These are phyloP conservation scores for Trichoplusia ni DNA, from an alignment of 1,140 invertebrate species.

Conservation along the genomic window DNA sequence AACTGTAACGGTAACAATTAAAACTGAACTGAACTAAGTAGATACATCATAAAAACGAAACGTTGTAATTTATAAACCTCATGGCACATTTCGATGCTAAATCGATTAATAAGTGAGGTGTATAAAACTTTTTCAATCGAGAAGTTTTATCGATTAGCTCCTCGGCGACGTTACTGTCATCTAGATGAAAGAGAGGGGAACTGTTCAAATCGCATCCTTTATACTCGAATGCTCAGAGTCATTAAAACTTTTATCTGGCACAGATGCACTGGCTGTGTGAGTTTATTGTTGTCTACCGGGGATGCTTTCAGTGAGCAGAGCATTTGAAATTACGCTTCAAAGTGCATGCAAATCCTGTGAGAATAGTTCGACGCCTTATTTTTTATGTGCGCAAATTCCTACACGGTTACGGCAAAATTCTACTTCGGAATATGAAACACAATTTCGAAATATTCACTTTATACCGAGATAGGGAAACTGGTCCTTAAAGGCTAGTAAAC, in stretches of 20 bases:
- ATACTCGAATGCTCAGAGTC: conserved; percentile 42
- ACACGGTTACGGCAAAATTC: not conserved
- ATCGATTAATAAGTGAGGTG: conserved; percentile 31
- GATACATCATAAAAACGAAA: not conserved
- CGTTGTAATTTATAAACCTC: conserved; percentile 16
- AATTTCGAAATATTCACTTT: not conserved
- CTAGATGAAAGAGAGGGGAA: conserved; percentile 31
- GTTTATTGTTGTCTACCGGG: conserved; percentile 45
- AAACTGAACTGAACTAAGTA: too few relatives aligned
- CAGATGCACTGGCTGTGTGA: conserved; percentile 44
- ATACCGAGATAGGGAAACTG: not conserved
- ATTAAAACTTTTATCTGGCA: conserved; percentile 59
- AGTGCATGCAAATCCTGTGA: conserved; percentile 36
- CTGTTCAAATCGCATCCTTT: conserved; percentile 35
- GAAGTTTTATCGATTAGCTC: conserved; percentile 42
- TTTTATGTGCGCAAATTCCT: conserved; percentile 10
- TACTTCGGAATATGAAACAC: not conserved
- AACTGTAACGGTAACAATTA: too few relatives aligned
- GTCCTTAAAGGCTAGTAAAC: not conserved
- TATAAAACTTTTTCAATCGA: conserved; percentile 41
- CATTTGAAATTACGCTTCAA: conserved; percentile 41
- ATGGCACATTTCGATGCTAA: conserved; percentile 26
- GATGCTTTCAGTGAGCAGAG: conserved; percentile 41
- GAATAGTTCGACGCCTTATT: conserved; percentile 21
- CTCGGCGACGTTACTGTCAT: conserved; percentile 31